Evolutionary conservation across 1,140 invertebrate species (phyloP).

Genomic region (Oncopeltus fasciatus): DNA sequence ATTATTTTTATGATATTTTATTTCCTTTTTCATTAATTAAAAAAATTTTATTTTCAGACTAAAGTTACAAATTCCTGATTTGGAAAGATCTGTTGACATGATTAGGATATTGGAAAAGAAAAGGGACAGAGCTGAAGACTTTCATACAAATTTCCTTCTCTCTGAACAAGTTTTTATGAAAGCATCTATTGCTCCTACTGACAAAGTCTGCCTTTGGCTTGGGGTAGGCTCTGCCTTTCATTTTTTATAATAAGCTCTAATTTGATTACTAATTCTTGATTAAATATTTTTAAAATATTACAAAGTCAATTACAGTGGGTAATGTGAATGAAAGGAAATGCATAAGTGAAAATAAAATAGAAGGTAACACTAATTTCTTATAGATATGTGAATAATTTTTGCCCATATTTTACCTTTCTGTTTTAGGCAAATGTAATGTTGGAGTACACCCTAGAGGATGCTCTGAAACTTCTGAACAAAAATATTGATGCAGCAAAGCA

Average conservation of each 20-base stretch:
- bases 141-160: conserved; percentile 82
- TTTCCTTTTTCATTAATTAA: too few species aligned
- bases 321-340: too few species aligned
- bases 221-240: conserved; percentile 40
- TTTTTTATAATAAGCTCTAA: neutral
- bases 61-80: conserved; percentile 81
- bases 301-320: too few species aligned
- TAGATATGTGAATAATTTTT: too few species aligned
- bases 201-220: conserved; percentile 93
- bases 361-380: too few species aligned
- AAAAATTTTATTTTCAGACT: conserved; percentile 37
- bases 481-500: conserved; percentile 78
- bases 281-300: neutral
- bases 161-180: conserved; percentile 93
- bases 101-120: conserved; percentile 74
- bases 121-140: conserved; percentile 47
- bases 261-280: neutral
- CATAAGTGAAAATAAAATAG: too few species aligned
- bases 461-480: conserved; percentile 67
- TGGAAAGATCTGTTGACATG: conserved; percentile 82
- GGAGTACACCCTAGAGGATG: conserved; percentile 88
- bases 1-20: too few species aligned
- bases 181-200: conserved; percentile 71
- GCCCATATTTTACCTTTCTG: too few species aligned
- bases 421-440: conserved; percentile 98